phyloP scores from a whole-genome alignment of 2,797 vertebrate genomes.

The Chelon labrosus region DNA sequence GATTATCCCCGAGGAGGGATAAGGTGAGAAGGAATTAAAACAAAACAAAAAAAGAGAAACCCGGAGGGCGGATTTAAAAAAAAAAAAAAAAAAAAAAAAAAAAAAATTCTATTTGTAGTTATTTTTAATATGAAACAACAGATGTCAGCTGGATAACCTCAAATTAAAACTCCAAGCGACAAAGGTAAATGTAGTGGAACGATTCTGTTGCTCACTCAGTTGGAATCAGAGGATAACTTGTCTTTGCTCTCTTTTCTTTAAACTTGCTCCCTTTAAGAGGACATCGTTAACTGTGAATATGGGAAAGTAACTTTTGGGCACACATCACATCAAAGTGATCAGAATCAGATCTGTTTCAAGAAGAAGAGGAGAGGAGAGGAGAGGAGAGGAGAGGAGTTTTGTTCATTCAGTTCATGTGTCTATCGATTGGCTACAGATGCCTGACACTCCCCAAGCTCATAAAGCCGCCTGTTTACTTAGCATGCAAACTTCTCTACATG shows the following conservation, averaged over 20 bases:
- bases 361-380: too few relatives aligned
- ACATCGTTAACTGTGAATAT: too few relatives aligned
- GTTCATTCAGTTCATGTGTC: constrained; percentile 71
- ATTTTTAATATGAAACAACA: background rate
- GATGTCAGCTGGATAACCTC: too few relatives aligned
- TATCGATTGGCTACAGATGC: constrained; percentile 69
- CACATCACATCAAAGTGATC: background rate
- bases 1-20: background rate
- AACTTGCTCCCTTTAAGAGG: background rate
- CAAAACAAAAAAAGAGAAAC: background rate
- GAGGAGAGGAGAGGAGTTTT: constrained; percentile 20
- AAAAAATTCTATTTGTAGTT: background rate
- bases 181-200: too few relatives aligned
- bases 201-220: background rate
- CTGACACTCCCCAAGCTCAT: constrained; percentile 64
- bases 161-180: too few relatives aligned
- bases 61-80: background rate
- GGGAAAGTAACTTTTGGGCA: too few relatives aligned
- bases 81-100: background rate
- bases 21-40: background rate
- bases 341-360: too few relatives aligned
- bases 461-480: constrained; percentile 67
- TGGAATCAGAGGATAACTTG: background rate
- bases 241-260: background rate
- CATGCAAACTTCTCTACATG: constrained; percentile 47